Evolutionary conservation across 2,113 vertebrate species (phyloP), one percentile per base, ranked within the genome.

Genomic region (Sciurus niger): DNA sequence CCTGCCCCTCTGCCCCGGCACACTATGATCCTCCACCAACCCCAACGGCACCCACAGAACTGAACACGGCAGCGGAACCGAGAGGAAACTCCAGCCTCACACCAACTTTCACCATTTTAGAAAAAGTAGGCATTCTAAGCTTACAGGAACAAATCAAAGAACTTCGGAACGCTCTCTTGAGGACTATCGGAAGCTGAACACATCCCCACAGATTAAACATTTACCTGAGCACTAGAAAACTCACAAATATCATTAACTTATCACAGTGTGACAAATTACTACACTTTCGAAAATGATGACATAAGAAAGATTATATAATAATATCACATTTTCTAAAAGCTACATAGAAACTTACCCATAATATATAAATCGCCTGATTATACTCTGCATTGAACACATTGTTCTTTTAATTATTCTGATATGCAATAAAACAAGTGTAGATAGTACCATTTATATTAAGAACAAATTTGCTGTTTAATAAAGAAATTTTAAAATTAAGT

Each of bases 401-500:
- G 98, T 98, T 98, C 98, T 98, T 97, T 98, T 99, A 99, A 99
- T 99, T 98, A 99, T 98, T 98, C 98, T 98, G 98, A 98, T 96
- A 93, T 37, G 97, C 97, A 97, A 97, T 97, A 98, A 97, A 98
- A 67, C 98, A 98, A 98, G 98, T 98, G 98, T 92, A 97, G 98
- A 97, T 96, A 37, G 97, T 79, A 94, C 98, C 98, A 92, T 98
- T 98, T 98, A 96, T 98, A 98, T 98, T 98, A 98, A 98, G 98
- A 95, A 94, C 98, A 98, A 98, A 98, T 98, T 98, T 98, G 94
- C 97, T 97, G 94, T 98, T 98, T 98, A 98, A 98, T 98, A 98
- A 98, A 98, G 98, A 98, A 98, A 98, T 99, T 99, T 98, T 97
- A 98, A 98, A 98, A 99, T 98, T 98, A 99, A 99, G 98, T 89